A percentile compares a stretch with the other conserved stretches of the same genome.
Evolutionary conservation across 1,140 invertebrate genomes (phyloP).

Genomic region (Manduca sexta): DNA sequence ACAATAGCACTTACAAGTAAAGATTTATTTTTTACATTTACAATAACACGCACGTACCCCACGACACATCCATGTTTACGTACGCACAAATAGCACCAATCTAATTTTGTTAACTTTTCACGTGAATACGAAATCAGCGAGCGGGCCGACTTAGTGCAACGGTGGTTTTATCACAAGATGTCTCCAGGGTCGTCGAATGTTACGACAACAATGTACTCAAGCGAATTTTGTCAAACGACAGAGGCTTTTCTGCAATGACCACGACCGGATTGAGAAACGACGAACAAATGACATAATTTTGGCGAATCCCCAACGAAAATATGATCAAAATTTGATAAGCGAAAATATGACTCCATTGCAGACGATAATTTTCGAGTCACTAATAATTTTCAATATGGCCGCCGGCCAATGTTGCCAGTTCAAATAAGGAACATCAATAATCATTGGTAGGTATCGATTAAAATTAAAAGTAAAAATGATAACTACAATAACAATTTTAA

Average conservation of each 20-base stretch:
- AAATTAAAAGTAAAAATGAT: too few relatives aligned
- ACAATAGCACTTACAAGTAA: constrained; percentile 13
- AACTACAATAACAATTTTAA: too few relatives aligned
- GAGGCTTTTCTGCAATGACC: constrained; percentile 66
- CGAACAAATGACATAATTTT: constrained; percentile 68
- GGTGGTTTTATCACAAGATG: constrained; percentile 65
- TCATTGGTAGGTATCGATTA: too few relatives aligned
- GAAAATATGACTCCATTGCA: constrained; percentile 73
- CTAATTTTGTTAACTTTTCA: constrained; percentile 60
- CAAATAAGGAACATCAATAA: too few relatives aligned
- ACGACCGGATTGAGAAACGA: constrained; percentile 58
- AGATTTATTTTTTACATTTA: constrained; percentile 16
- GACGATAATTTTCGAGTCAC: constrained; percentile 68
- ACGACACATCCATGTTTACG: constrained; percentile 68
- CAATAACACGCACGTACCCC: constrained; percentile 52
- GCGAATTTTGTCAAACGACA: constrained; percentile 67
- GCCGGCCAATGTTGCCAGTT: constrained; percentile 30
- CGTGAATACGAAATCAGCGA: constrained; percentile 62
- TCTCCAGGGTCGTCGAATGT: constrained; percentile 64
- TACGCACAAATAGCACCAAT: constrained; percentile 48
- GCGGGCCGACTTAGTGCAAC: constrained; percentile 44
- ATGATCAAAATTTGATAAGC: constrained; percentile 62
- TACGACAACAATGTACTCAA: constrained; percentile 53
- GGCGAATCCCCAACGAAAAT: constrained; percentile 61
- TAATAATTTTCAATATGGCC: constrained; percentile 65